A percentile compares a stretch with the other conserved stretches of the same genome.
Conservation (phyloP, 2,797 vertebrate species). For the Eleutherodactylus coqui region DNA sequence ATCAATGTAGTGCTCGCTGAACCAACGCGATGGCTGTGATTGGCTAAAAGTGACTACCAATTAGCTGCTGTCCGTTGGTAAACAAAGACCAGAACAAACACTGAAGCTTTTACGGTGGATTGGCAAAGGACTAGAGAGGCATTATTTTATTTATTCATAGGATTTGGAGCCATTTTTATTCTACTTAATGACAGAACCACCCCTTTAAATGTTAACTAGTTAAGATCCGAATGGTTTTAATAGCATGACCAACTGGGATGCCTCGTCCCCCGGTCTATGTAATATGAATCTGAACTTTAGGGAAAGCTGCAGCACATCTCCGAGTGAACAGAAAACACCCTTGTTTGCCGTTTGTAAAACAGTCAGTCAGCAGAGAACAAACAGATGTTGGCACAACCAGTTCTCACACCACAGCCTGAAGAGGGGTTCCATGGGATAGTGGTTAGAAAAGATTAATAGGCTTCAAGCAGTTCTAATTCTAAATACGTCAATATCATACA, state of each 20-base stretch:
- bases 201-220: no score
- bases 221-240: not conserved
- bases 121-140: no score
- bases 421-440: conserved; percentile 46
- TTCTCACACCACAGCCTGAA: conserved; percentile 22
- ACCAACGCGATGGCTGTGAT: no score
- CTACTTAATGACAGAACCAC: no score
- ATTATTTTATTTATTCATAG: no score
- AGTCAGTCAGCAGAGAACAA: conserved; percentile 32
- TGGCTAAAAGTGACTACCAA: no score
- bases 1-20: no score
- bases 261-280: not conserved
- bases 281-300: not conserved
- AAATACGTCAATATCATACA: conserved; percentile 20
- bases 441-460: conserved; percentile 32
- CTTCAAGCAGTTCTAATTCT: conserved; percentile 23
- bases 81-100: no score
- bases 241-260: not conserved
- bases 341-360: conserved; percentile 46
- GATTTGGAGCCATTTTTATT: no score
- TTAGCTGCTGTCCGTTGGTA: no score
- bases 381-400: conserved; percentile 35
- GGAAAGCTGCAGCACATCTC: not conserved
- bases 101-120: no score
- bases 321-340: conserved; percentile 37